Conservation (phyloP, 2,888 invertebrate genomes). For the Drosophila nigritarsus region DNA sequence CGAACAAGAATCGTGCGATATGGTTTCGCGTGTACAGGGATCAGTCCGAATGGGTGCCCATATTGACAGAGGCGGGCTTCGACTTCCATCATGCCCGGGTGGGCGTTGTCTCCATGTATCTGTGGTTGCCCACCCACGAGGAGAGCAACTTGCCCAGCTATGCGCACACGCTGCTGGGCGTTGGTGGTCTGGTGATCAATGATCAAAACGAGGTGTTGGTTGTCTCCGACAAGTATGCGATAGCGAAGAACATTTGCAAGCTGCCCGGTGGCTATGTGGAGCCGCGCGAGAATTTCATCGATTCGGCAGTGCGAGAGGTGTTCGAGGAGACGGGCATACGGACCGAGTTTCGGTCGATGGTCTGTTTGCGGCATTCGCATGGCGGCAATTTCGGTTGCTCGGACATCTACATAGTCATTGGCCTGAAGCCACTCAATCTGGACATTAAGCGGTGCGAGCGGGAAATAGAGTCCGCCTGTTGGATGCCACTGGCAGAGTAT, state of each 20-base stretch:
- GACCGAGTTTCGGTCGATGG: constrained; percentile 90
- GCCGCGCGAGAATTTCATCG: constrained; percentile 92
- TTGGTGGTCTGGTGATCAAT: constrained; percentile 93
- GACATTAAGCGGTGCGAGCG: constrained; percentile 89
- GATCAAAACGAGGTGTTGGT: constrained; percentile 91
- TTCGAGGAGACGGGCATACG: constrained; percentile 95
- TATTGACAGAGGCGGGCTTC: constrained; percentile 91
- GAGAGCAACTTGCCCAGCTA: constrained; percentile 88
- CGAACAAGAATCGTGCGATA: constrained; percentile 88
- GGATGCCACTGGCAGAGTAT: constrained; percentile 93
- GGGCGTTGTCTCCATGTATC: constrained; percentile 91
- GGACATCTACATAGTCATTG: constrained; percentile 93
- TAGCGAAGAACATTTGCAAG: constrained; percentile 89
- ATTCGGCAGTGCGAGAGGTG: constrained; percentile 94
- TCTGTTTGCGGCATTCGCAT: constrained; percentile 92
- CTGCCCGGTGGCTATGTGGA: constrained; percentile 96
- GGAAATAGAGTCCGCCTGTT: constrained; percentile 92
- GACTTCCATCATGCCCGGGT: constrained; percentile 94
- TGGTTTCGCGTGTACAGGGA: constrained; percentile 92
- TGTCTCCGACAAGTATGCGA: constrained; percentile 89
- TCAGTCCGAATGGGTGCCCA: constrained; percentile 91
- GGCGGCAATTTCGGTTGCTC: constrained; percentile 92
- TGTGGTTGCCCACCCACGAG: constrained; percentile 90
- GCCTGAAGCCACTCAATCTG: constrained; percentile 88
- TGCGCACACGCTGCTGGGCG: constrained; percentile 93